These are phyloP conservation scores for Xestia ashworthii DNA, from an alignment of 2,888 invertebrate genomes.

Conservation along the genomic window DNA sequence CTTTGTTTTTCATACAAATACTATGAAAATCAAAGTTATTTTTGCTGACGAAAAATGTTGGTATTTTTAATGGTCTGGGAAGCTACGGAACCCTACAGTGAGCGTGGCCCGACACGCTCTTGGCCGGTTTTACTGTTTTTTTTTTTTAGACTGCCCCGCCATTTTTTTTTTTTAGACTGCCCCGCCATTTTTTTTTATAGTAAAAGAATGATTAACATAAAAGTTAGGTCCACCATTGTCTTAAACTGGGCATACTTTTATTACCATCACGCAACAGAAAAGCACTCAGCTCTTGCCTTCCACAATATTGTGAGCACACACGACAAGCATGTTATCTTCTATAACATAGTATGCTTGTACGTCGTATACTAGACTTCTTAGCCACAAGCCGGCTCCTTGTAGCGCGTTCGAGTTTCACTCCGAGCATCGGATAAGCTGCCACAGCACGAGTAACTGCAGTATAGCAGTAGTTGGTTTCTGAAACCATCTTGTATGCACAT, in stretches of 20 bases:
- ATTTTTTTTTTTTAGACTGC: too few relatives aligned
- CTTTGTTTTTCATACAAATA: too few relatives aligned
- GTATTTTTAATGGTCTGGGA: too few relatives aligned
- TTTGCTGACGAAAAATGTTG: too few relatives aligned
- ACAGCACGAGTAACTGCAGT: slow-evolving; percentile 12
- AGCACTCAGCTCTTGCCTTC: slow-evolving; percentile 1
- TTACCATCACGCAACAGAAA: neutral
- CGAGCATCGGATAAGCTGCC: slow-evolving; percentile 34
- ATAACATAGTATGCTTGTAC: slow-evolving; percentile 18
- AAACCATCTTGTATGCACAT: neutral
- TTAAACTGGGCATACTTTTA: neutral
- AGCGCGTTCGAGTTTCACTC: slow-evolving; percentile 36
- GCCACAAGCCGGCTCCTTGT: slow-evolving; percentile 43
- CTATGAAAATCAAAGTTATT: too few relatives aligned
- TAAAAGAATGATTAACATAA: neutral
- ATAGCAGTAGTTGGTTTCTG: neutral
- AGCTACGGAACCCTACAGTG: too few relatives aligned
- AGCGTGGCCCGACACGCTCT: too few relatives aligned
- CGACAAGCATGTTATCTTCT: neutral
- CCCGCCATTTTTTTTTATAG: too few relatives aligned
- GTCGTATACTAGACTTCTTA: slow-evolving; percentile 40
- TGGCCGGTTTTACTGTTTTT: too few relatives aligned
- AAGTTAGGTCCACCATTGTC: neutral
- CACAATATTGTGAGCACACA: slow-evolving; percentile 13
- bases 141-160: too few relatives aligned